A percentile compares a stretch with the other conserved stretches of the same genome.
Evolutionary conservation across 2,888 invertebrate species (phyloP).

Genomic region (Thecophora atra): DNA sequence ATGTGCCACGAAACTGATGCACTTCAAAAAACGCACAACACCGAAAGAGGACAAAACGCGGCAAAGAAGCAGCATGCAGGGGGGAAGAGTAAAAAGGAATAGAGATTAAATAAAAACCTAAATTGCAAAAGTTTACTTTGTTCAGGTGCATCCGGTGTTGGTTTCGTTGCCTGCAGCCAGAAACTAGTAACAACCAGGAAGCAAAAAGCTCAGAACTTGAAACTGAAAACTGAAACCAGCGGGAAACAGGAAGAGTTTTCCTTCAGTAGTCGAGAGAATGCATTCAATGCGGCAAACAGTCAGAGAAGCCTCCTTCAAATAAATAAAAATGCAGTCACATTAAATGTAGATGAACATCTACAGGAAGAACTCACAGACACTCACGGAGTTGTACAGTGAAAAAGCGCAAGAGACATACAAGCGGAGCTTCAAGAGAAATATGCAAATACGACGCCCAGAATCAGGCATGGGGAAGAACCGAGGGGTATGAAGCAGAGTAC

Average conservation of each 20-base stretch:
- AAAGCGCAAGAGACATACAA: too few relatives aligned
- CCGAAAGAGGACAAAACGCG: not conserved
- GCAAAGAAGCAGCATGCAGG: not conserved
- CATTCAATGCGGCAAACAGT: not conserved
- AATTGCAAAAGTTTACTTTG: slow-evolving; percentile 9
- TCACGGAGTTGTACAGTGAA: not conserved
- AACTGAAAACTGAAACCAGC: not conserved
- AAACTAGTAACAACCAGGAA: not conserved
- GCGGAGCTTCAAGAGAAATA: too few relatives aligned
- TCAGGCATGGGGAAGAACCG: too few relatives aligned
- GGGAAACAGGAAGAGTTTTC: not conserved
- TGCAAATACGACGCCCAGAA: too few relatives aligned
- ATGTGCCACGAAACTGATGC: not conserved
- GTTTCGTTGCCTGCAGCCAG: not conserved
- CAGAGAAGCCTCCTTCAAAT: not conserved
- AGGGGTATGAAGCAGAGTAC: too few relatives aligned
- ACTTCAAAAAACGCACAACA: not conserved
- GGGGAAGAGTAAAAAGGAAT: not conserved
- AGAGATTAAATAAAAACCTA: not conserved
- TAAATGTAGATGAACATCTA: not conserved
- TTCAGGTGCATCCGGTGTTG: slow-evolving; percentile 4
- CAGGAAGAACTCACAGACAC: not conserved
- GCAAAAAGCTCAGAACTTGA: not conserved
- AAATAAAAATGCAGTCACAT: slow-evolving; percentile 5
- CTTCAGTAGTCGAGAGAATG: not conserved